Conservation (phyloP, 2,888 invertebrate genomes). For the Cabera pusaria region DNA sequence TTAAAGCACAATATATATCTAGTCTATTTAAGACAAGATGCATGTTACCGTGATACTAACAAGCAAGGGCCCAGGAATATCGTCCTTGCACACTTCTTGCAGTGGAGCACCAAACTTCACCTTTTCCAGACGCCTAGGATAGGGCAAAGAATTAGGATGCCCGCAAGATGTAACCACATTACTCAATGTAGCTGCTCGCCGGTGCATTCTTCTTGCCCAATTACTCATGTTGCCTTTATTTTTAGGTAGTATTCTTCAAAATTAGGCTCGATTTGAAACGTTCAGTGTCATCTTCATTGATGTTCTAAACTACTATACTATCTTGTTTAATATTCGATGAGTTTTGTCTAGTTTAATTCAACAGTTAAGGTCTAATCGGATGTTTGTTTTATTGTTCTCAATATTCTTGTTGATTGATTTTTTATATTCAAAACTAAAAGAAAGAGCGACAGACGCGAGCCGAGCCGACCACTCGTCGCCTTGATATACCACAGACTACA, state of each 20-base stretch:
- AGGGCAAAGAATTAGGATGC: slow-evolving; percentile 90
- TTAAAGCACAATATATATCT: too few relatives aligned
- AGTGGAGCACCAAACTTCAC: slow-evolving; percentile 97
- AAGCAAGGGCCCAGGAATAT: slow-evolving; percentile 95
- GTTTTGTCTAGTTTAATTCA: too few relatives aligned
- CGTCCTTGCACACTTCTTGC: slow-evolving; percentile 97
- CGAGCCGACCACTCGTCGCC: slow-evolving; percentile 22
- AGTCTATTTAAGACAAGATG: too few relatives aligned
- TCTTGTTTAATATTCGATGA: slow-evolving; percentile 1
- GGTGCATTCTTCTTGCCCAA: slow-evolving; percentile 96
- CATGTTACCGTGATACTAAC: slow-evolving; percentile 79
- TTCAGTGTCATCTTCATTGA: too few relatives aligned
- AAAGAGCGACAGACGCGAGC: slow-evolving; percentile 11
- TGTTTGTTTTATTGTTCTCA: too few relatives aligned
- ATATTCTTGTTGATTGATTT: too few relatives aligned
- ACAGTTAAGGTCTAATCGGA: too few relatives aligned
- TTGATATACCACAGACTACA: slow-evolving; percentile 26
- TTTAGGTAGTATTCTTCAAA: slow-evolving; percentile 26
- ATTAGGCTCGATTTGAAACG: too few relatives aligned
- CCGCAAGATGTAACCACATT: slow-evolving; percentile 96
- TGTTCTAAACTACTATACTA: too few relatives aligned
- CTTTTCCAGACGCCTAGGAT: slow-evolving; percentile 93
- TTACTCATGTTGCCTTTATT: slow-evolving; percentile 88
- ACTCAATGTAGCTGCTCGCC: slow-evolving; percentile 94
- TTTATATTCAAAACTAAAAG: slow-evolving; percentile 19